These are phyloP conservation scores for Himalopsyche japonica DNA, from an alignment of 2,888 invertebrate species.

Conservation along the genomic window DNA sequence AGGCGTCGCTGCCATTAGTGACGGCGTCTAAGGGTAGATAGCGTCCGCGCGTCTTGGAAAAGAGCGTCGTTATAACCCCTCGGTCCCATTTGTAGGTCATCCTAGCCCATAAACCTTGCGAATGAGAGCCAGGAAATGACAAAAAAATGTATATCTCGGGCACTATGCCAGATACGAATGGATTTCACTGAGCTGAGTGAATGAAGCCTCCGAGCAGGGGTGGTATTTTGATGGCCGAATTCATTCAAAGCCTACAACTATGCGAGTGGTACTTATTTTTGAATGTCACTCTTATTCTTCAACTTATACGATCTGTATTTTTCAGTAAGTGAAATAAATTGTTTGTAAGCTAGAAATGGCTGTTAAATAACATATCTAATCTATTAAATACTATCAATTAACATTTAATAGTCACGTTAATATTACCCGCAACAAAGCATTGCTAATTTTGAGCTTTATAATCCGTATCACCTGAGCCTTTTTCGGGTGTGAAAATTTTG, in stretches of 20 bases:
- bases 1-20: not conserved
- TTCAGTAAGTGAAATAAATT: too few species aligned
- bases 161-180: not conserved
- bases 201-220: not conserved
- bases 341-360: too few species aligned
- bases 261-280: too few species aligned
- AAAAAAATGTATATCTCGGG: not conserved
- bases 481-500: too few species aligned
- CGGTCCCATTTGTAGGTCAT: not conserved
- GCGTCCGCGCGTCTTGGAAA: not conserved
- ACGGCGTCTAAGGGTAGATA: not conserved
- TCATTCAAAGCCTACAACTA: not conserved
- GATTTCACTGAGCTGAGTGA: not conserved
- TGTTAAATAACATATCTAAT: too few species aligned
- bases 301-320: too few species aligned
- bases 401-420: too few species aligned
- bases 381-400: too few species aligned
- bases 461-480: too few species aligned
- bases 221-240: not conserved
- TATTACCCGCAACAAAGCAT: too few species aligned
- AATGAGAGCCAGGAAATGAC: not conserved
- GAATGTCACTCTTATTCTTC: too few species aligned
- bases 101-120: not conserved
- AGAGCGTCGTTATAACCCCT: not conserved
- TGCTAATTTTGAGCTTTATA: too few species aligned